Base-by-base conservation (phyloP, 2,888 invertebrate genomes). In the Drosophila imparisetae region DNA sequence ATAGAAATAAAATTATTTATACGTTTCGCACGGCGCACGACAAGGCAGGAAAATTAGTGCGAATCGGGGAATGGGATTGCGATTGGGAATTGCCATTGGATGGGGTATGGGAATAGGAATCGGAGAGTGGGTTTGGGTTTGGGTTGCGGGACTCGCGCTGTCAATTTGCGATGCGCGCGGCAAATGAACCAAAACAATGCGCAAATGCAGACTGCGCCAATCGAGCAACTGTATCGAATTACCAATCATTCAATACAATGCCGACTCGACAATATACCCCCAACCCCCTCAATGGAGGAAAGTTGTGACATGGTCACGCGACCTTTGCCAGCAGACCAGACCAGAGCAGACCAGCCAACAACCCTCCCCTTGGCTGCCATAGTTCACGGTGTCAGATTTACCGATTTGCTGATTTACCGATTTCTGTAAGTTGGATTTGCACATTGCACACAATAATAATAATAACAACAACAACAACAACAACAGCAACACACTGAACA, bases 221-320 rank as follows among this genome's bases (percentile, higher is more conserved):
- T 75, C 81, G 81, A 80, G 82, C 90, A 85, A 86, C 84, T 89
- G 86, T 89, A 91, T 89, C 91, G 90, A 91, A 90, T 89, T 91
- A 88, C 90, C 84, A 88, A 89, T 87, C 90, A 89, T 85, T 80
- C 85, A 79, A 78, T 80, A 80, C 88, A 84, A 86, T 64, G 67
- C 66, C 48, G 55, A 53, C 32, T 29, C 29, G 18, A 54, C 21
- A 15, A 27, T 13, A 11, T 21, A 54, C 18, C 50, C 50, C 58
- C 57, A 42, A 30, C 49, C 52, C 34, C 49, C 57, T 21, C 42
- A 18, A 36, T 49, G 21, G 30, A 58, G 68, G 29, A 75, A 75
- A 74, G 76, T 78, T 75, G 75, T 86, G 90, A 86, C 89, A 87
- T 74, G 75, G 80, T 65, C 80, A 78, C 81, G 84, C 81, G 81